phyloP scores from a whole-genome alignment of 2,797 vertebrate species.

The Parambassis ranga region DNA sequence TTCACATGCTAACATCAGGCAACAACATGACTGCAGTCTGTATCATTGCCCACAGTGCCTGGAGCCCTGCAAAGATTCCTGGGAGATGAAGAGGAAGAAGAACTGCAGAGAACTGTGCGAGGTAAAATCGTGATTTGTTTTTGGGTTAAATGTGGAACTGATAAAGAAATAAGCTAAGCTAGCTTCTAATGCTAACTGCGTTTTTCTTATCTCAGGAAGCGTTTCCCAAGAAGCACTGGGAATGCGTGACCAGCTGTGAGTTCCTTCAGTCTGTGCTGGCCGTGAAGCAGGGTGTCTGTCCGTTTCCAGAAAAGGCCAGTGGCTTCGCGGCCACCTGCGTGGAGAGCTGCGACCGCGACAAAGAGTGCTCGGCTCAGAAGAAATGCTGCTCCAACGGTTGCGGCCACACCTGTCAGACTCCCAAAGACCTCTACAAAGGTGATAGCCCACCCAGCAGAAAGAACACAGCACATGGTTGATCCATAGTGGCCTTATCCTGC shows the following conservation, averaged over 20 bases:
- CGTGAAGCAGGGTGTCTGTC: conserved; percentile 90
- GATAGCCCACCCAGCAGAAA: no score
- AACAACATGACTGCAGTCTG: neutral
- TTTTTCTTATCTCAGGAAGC: conserved; percentile 58
- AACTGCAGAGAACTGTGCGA: conserved; percentile 89
- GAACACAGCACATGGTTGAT: no score
- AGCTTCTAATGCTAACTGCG: neutral
- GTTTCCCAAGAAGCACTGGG: conserved; percentile 89
- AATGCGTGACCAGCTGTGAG: conserved; percentile 93
- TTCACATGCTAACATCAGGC: no score
- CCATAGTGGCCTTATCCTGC: no score
- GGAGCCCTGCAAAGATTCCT: conserved; percentile 90
- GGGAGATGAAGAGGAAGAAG: conserved; percentile 81
- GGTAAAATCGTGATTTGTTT: conserved; percentile 71
- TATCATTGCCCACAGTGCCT: conserved; percentile 82
- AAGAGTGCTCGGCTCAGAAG: conserved; percentile 87
- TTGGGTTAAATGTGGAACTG: neutral
- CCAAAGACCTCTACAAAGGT: conserved; percentile 90
- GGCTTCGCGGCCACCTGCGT: conserved; percentile 95
- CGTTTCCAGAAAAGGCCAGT: conserved; percentile 85
- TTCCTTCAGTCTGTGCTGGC: conserved; percentile 86
- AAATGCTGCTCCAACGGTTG: conserved; percentile 94
- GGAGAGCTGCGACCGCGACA: conserved; percentile 88
- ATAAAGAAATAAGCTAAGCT: neutral
- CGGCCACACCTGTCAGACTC: conserved; percentile 91